These are phyloP conservation scores for Tiliacea aurago DNA, from an alignment of 2,888 invertebrate species.

Conservation along the genomic window DNA sequence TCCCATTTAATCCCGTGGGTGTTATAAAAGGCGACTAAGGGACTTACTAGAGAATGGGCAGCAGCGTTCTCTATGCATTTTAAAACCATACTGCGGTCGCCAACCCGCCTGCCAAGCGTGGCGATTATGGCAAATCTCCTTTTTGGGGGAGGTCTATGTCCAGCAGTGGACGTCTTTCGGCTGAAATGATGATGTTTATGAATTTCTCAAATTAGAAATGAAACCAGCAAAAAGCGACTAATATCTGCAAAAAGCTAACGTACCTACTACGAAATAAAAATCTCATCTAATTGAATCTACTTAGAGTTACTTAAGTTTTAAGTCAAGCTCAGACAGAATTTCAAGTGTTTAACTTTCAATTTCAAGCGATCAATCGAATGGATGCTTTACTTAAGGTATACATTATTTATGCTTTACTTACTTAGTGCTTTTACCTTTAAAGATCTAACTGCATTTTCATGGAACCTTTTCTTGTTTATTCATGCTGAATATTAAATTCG, in stretches of 20 bases:
- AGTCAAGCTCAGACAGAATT: slow-evolving; percentile 60
- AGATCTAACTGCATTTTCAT: slow-evolving; percentile 37
- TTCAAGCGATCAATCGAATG: slow-evolving; percentile 52
- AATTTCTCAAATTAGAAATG: slow-evolving; percentile 5
- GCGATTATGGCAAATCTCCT: too few species aligned
- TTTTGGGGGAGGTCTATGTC: too few species aligned
- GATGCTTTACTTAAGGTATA: slow-evolving; percentile 46
- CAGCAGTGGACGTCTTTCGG: too few species aligned
- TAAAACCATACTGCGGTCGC: too few species aligned
- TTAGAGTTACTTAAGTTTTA: slow-evolving; percentile 40
- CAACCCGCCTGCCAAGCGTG: too few species aligned
- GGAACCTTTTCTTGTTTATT: slow-evolving; percentile 34
- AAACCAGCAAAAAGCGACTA: neutral
- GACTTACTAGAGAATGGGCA: too few species aligned
- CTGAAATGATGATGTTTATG: too few species aligned
- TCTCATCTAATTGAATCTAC: slow-evolving; percentile 37
- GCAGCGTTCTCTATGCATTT: too few species aligned
- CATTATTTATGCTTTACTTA: slow-evolving; percentile 53
- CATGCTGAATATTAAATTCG: slow-evolving; percentile 17
- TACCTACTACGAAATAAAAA: slow-evolving; percentile 18
- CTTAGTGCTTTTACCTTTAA: slow-evolving; percentile 42
- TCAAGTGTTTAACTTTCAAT: slow-evolving; percentile 58
- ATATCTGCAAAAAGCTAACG: slow-evolving; percentile 1
- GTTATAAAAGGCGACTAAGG: too few species aligned
- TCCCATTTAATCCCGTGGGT: too few species aligned